Evolutionary conservation across 2,888 invertebrate species (phyloP).

Genomic region (Crematogaster levior): DNA sequence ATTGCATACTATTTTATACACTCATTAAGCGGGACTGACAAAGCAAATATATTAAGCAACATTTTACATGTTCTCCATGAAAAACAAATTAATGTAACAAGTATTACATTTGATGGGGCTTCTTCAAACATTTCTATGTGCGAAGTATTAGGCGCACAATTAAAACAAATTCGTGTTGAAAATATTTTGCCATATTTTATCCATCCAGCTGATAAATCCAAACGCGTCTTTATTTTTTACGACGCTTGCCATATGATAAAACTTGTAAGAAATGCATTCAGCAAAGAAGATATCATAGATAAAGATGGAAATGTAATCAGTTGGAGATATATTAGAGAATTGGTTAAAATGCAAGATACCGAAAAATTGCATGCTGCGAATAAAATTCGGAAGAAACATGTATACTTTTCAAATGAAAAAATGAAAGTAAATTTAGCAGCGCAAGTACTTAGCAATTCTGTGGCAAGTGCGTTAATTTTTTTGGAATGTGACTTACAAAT

Average conservation of each 20-base stretch:
- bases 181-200: neutral
- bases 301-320: neutral
- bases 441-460: neutral
- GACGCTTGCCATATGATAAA: too few species aligned
- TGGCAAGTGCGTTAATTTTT: neutral
- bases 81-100: too few species aligned
- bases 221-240: slow-evolving; percentile 1
- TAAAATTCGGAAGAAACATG: neutral
- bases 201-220: neutral
- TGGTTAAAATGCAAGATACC: neutral
- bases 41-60: too few species aligned
- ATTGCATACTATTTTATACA: too few species aligned
- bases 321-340: neutral
- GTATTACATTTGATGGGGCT: neutral
- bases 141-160: neutral
- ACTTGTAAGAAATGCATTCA: neutral
- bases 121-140: slow-evolving; percentile 3
- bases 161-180: neutral
- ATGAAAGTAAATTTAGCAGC: too few species aligned
- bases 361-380: neutral
- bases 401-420: too few species aligned
- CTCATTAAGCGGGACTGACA: too few species aligned
- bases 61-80: too few species aligned
- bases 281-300: neutral
- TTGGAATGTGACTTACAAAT: neutral